phyloP scores from a whole-genome alignment of 2,113 vertebrate genomes.

The Epinephelus lanceolatus region DNA sequence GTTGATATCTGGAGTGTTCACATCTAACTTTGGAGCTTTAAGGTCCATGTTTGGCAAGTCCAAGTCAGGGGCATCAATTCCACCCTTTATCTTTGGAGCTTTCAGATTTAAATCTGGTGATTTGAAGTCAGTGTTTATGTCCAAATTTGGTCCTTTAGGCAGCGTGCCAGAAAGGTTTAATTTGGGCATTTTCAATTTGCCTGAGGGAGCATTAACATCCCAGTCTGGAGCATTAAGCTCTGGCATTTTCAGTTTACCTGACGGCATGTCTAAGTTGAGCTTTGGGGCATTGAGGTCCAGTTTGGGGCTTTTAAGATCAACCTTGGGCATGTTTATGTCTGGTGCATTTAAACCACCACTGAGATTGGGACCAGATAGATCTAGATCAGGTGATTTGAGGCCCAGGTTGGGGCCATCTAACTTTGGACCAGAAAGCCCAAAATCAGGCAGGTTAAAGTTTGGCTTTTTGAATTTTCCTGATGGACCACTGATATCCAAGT shows the following conservation, averaged over 20 bases:
- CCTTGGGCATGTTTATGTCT: conserved; percentile 55
- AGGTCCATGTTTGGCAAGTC: conserved; percentile 40
- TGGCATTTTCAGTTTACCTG: conserved; percentile 45
- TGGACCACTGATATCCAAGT: conserved; percentile 45
- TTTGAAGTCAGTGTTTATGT: conserved; percentile 42
- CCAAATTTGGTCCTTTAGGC: conserved; percentile 61
- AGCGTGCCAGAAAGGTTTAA: conserved; percentile 55
- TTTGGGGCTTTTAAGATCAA: conserved; percentile 54
- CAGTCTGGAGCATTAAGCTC: conserved; percentile 38
- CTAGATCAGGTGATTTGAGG: conserved; percentile 56
- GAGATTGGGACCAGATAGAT: conserved; percentile 59
- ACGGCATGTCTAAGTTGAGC: conserved; percentile 36
- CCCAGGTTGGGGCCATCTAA: conserved; percentile 48
- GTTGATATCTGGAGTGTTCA: conserved; percentile 64
- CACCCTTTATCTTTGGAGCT: too few relatives aligned
- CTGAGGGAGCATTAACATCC: conserved; percentile 51
- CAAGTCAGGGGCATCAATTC: neutral
- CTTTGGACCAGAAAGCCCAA: conserved; percentile 51
- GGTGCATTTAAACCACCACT: conserved; percentile 58
- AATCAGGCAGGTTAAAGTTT: conserved; percentile 36
- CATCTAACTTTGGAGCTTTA: conserved; percentile 59
- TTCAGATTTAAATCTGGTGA: neutral
- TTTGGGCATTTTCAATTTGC: conserved; percentile 53
- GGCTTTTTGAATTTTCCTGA: conserved; percentile 61
- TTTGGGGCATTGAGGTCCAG: conserved; percentile 54